These are phyloP conservation scores for Caenorhabditis parvicauda DNA, from an alignment of 2,888 invertebrate genomes.

Conservation along the genomic window DNA sequence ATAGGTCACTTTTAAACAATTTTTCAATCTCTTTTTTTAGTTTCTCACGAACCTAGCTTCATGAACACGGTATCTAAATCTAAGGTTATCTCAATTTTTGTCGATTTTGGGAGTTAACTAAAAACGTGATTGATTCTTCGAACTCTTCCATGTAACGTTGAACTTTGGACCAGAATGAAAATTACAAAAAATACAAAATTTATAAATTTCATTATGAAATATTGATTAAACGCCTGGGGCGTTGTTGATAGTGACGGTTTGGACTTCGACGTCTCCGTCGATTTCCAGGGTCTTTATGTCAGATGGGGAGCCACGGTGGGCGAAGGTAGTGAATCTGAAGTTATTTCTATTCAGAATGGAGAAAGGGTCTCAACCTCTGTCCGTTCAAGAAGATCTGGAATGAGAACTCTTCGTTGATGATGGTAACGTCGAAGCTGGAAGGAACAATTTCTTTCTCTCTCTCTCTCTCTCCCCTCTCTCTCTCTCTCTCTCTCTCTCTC, in stretches of 20 bases:
- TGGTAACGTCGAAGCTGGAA: slow-evolving; percentile 58
- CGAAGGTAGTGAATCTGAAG: slow-evolving; percentile 46
- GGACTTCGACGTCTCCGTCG: slow-evolving; percentile 49
- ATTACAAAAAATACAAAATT: no score
- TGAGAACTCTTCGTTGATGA: slow-evolving; percentile 59
- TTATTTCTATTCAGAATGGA: not conserved
- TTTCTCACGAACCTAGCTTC: no score
- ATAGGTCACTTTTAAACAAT: no score
- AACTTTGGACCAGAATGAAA: no score
- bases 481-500: not conserved
- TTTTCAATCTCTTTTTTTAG: no score
- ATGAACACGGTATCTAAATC: no score
- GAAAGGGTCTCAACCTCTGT: slow-evolving; percentile 14
- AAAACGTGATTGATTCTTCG: no score
- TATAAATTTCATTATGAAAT: no score
- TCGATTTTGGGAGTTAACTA: no score
- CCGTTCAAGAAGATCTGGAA: slow-evolving; percentile 60
- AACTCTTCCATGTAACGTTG: no score
- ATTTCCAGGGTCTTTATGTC: slow-evolving; percentile 57
- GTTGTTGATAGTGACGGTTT: slow-evolving; percentile 59
- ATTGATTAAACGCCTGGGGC: slow-evolving; percentile 41
- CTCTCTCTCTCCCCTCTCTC: not conserved
- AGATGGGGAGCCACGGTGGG: slow-evolving; percentile 53
- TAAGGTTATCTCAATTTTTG: no score
- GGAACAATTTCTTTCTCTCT: no score